Base-by-base conservation (phyloP, 2,113 vertebrate species). In the Chionodraco myersi region DNA sequence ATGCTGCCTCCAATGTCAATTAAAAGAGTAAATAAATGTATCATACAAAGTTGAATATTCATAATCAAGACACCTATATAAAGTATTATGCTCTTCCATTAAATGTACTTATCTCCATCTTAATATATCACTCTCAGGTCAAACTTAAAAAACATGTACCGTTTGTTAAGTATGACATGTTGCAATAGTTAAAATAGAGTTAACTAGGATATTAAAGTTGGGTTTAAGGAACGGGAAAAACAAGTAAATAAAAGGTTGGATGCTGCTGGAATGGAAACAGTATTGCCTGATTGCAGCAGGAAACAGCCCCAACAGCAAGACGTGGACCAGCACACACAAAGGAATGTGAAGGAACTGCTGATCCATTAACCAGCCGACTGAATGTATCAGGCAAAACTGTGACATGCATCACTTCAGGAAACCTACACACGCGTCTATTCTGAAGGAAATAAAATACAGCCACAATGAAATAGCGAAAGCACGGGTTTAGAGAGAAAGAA, bases 321-420 rank as follows among this genome's bases (percentile, higher is more conserved):
- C 73, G 77, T 26, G 41, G 54, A 45, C 73, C 70, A 81, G 48
- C 23, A 69, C 18, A 65, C 59, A 75, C 54, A 79, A 13, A 61
- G 21, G 12, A 66, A 58, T 11, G 23, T 74, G 73, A 61, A 77
- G 68, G 44, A 56, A 21, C 62, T 59, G 73, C 61, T 86, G 73
- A 88, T 84, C 73, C 61, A 89, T 88, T 78, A 84, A 84, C 59
- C 70, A 77, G 72, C 36, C 58, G n/a, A 75, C 53, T 74, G 77
- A 65, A 77, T 14, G n/a, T 63, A 59, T 53, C 11, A 62, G 60
- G 53, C 53, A 44, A 21, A 64, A 60, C 63, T 48, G 52, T 76
- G 72, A 82, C 76, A 77, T 70, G 64, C 44, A 75, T 79, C 74
- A 75, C 71, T 71, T 78, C 44, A 16, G 30, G 21, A 76, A 72